Evolutionary conservation across 2,888 invertebrate species (phyloP).

Genomic region (Chalcis sispes): DNA sequence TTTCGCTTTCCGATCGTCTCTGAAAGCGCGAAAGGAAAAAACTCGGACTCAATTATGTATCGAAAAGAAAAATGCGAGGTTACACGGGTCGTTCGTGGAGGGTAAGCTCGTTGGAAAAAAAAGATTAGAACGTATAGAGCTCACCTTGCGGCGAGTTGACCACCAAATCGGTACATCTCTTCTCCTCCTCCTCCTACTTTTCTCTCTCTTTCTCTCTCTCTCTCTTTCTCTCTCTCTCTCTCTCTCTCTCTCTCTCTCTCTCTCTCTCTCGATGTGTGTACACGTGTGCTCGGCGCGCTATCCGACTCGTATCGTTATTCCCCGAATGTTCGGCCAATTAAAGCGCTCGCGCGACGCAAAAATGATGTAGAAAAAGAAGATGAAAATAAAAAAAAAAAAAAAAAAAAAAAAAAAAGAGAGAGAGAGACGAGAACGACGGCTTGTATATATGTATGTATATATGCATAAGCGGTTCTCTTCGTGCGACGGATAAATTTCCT

Average conservation of each 20-base stretch:
- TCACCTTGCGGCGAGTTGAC: too few relatives aligned
- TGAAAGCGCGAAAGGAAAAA: too few relatives aligned
- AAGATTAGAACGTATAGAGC: too few relatives aligned
- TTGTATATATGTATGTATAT: too few relatives aligned
- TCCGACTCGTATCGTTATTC: constrained; percentile 61
- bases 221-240: neutral
- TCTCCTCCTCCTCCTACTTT: too few relatives aligned
- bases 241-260: neutral
- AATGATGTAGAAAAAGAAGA: constrained; percentile 25
- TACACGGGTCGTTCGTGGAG: too few relatives aligned
- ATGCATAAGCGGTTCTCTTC: neutral
- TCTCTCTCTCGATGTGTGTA: neutral
- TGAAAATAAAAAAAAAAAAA: too few relatives aligned
- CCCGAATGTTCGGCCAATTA: constrained; percentile 64
- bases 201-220: neutral
- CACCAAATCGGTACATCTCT: neutral
- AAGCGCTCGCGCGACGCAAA: constrained; percentile 51
- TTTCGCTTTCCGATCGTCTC: too few relatives aligned
- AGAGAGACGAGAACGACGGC: too few relatives aligned
- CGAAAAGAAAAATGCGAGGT: too few relatives aligned
- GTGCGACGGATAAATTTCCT: constrained; percentile 34
- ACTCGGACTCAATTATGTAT: too few relatives aligned
- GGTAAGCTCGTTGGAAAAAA: too few relatives aligned
- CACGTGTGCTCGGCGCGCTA: constrained; percentile 8
- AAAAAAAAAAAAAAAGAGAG: neutral